Percentiles rank a stretch among this genome's conserved stretches.
These are phyloP conservation scores for Silurus lanzhouensis DNA, from an alignment of 2,797 vertebrate genomes.

Conservation along the genomic window DNA sequence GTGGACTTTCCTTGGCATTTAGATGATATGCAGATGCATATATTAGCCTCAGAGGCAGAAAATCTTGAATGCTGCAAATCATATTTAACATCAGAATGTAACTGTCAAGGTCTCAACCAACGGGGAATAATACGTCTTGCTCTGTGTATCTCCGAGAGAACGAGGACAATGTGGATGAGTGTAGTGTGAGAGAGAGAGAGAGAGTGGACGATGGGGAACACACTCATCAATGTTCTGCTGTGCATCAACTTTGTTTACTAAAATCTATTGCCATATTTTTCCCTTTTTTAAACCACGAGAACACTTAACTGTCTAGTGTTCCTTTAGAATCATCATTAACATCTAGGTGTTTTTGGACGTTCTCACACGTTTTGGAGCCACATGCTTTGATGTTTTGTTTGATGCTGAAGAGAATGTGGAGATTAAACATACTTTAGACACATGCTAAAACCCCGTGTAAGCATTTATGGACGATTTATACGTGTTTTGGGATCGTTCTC, in stretches of 20 bases:
- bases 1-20: slow-evolving; percentile 19
- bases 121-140: background rate
- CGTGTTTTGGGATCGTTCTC: no score
- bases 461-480: no score
- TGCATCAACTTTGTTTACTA: background rate
- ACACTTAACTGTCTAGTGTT: background rate
- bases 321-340: background rate
- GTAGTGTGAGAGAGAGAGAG: background rate
- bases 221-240: background rate
- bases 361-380: background rate
- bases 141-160: background rate
- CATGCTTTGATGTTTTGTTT: no score
- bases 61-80: slow-evolving; percentile 19
- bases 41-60: slow-evolving; percentile 27
- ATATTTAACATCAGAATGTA: slow-evolving; percentile 31
- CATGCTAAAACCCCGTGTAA: no score
- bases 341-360: background rate
- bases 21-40: slow-evolving; percentile 32
- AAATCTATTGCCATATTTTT: background rate
- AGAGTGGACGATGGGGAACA: background rate
- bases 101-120: slow-evolving; percentile 7
- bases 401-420: no score
- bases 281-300: background rate
- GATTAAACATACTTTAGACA: no score
- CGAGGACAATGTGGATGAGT: slow-evolving; percentile 9